phyloP scores from a whole-genome alignment of 1,140 invertebrate species.

The Ceratina calcarata region DNA sequence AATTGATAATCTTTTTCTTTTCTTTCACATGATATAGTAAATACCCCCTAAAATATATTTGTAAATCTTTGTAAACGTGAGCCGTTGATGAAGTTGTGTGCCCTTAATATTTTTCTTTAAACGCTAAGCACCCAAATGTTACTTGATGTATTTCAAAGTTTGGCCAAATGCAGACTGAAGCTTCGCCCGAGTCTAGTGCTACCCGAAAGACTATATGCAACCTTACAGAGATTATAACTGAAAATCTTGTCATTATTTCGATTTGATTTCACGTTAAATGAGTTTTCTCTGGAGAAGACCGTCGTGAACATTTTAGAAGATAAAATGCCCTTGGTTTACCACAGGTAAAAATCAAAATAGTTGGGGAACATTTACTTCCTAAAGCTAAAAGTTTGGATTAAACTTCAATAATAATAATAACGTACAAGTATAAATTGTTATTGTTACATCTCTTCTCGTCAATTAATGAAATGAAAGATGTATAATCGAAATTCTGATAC shows the following conservation, averaged over 20 bases:
- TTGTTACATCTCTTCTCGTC: slow-evolving; percentile 1
- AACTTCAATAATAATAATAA: slow-evolving; percentile 47
- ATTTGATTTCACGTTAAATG: background rate
- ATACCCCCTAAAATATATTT: slow-evolving; percentile 49
- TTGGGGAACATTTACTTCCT: background rate
- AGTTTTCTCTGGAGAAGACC: background rate
- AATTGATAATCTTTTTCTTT: slow-evolving; percentile 22
- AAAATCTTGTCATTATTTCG: background rate
- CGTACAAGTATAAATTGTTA: slow-evolving; percentile 6
- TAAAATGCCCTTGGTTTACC: background rate
- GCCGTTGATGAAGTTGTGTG: slow-evolving; percentile 4
- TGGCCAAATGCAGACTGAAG: slow-evolving; percentile 58
- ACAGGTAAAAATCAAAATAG: background rate
- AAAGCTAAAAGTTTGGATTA: slow-evolving; percentile 3
- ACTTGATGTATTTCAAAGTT: slow-evolving; percentile 37
- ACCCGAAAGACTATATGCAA: slow-evolving; percentile 61
- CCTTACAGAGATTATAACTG: slow-evolving; percentile 50
- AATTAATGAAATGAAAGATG: slow-evolving; percentile 13
- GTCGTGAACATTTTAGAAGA: slow-evolving; percentile 19
- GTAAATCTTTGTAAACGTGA: slow-evolving; percentile 40
- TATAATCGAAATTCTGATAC: slow-evolving; percentile 1
- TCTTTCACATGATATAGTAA: slow-evolving; percentile 3
- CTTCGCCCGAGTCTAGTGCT: slow-evolving; percentile 65
- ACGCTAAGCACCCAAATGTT: slow-evolving; percentile 41
- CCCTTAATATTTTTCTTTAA: slow-evolving; percentile 26